phyloP scores from a whole-genome alignment of 2,113 vertebrate species.

The Panthera leo region DNA sequence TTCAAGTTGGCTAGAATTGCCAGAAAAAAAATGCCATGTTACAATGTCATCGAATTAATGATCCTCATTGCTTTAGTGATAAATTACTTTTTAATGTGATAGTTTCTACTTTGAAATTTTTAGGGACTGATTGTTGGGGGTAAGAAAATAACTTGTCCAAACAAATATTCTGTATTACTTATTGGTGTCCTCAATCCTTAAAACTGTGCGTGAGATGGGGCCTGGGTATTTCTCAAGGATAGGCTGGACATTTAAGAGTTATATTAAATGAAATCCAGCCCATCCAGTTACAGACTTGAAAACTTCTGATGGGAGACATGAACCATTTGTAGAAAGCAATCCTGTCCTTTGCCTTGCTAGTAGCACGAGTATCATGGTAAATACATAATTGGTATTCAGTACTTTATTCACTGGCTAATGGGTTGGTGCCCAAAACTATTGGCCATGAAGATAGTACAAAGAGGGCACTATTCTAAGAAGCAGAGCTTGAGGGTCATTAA shows the following conservation, averaged over 20 bases:
- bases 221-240: not conserved
- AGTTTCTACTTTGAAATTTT: not conserved
- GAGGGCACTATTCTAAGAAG: not conserved
- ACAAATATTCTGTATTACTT: not conserved
- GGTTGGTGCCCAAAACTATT: not conserved
- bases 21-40: not conserved
- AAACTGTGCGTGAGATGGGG: not conserved
- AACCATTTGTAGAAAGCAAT: not conserved
- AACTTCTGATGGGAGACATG: not conserved
- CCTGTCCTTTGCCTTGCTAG: not conserved
- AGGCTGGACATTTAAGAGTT: not conserved
- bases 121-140: not conserved
- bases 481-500: not conserved
- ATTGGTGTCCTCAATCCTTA: not conserved
- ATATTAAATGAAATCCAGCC: not conserved
- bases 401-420: not conserved
- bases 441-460: not conserved
- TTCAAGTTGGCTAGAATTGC: slow-evolving; percentile 29
- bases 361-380: not conserved
- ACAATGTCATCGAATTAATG: not conserved
- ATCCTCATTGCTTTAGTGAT: not conserved
- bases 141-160: not conserved
- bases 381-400: not conserved
- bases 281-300: not conserved
- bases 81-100: not conserved